A percentile compares a stretch with the other conserved stretches of the same genome.
Evolutionary conservation across 2,797 vertebrate species (phyloP).

Genomic region (Avahi laniger): DNA sequence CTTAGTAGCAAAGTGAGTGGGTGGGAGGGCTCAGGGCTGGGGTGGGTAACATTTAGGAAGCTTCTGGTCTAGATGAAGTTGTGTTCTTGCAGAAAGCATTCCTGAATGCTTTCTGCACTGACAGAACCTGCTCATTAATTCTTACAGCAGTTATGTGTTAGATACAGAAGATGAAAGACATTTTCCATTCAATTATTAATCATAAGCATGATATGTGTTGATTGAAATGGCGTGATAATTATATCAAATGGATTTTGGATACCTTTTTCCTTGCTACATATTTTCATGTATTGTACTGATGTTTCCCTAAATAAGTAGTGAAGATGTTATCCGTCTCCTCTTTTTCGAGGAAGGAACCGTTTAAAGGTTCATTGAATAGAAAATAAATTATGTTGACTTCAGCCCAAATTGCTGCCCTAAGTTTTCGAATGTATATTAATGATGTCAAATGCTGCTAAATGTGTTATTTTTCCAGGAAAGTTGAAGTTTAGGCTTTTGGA

Average conservation of each 20-base stretch:
- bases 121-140: not conserved
- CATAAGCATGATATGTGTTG: not conserved
- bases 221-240: not conserved
- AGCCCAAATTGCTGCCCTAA: not conserved
- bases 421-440: not conserved
- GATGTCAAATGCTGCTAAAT: not conserved
- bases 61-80: not conserved
- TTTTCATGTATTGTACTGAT: not conserved
- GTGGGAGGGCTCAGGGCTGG: not conserved
- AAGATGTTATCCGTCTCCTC: not conserved
- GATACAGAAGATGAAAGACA: not conserved
- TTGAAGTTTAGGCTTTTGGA: not conserved
- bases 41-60: not conserved
- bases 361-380: not conserved
- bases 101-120: not conserved
- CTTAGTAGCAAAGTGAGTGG: not conserved
- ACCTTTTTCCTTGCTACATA: not conserved
- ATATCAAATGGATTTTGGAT: not conserved
- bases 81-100: not conserved
- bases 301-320: not conserved
- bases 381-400: not conserved
- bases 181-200: conserved; percentile 28
- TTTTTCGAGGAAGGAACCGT: not conserved
- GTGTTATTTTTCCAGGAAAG: not conserved
- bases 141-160: not conserved